A percentile compares a stretch with the other conserved stretches of the same genome.
These are phyloP conservation scores for Pangasius macronema DNA, from an alignment of 2,797 vertebrate species.

Conservation along the genomic window DNA sequence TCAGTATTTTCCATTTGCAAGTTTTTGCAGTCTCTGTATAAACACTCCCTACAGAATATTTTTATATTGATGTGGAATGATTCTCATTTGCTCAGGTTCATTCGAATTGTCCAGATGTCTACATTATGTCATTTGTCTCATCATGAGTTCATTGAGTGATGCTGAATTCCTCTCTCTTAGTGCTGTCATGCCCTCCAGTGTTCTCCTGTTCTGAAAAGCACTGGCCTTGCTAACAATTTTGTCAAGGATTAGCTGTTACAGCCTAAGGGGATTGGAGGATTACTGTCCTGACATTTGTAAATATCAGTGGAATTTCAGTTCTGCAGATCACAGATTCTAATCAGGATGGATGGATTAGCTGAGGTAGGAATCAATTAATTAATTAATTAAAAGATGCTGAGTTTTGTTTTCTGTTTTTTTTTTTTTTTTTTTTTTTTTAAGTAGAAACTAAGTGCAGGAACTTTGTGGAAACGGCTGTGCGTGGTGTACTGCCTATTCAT, in stretches of 20 bases:
- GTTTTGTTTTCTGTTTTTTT: constrained; percentile 10
- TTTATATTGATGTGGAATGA: not conserved
- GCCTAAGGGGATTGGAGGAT: constrained; percentile 76
- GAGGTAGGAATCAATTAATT: constrained; percentile 54
- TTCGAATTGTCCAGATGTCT: constrained; percentile 10
- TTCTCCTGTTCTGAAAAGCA: constrained; percentile 56
- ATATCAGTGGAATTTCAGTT: constrained; percentile 75
- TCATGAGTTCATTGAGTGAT: constrained; percentile 16
- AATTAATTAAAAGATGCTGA: constrained; percentile 58
- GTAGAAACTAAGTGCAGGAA: constrained; percentile 19
- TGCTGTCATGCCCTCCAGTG: constrained; percentile 36
- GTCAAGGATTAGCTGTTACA: constrained; percentile 70
- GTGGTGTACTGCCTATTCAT: constrained; percentile 43
- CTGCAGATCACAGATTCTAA: constrained; percentile 68
- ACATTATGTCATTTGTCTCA: not conserved
- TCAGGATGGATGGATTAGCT: constrained; percentile 67
- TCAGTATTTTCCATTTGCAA: constrained; percentile 45
- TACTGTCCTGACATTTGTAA: constrained; percentile 72
- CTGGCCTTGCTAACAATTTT: constrained; percentile 62
- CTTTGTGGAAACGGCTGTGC: constrained; percentile 48
- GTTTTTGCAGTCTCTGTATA: constrained; percentile 16
- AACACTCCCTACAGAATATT: not conserved
- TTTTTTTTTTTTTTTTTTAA: constrained; percentile 24
- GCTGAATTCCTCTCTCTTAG: not conserved
- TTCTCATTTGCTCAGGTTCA: not conserved